These are phyloP conservation scores for Apteryx owenii DNA, from an alignment of 2,113 vertebrate genomes.

Conservation along the genomic window DNA sequence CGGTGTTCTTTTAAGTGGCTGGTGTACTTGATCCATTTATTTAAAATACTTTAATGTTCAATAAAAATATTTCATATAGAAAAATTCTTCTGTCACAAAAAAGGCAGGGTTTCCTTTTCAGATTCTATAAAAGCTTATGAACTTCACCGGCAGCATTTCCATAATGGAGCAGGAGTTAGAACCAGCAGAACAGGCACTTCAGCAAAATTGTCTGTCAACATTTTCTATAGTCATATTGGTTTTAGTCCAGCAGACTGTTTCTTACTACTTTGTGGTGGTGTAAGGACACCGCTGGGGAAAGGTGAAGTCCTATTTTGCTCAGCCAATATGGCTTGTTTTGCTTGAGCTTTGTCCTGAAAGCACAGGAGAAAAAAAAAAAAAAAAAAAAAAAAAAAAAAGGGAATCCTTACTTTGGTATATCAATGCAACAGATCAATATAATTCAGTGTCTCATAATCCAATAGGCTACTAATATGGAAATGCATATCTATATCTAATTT, in stretches of 20 bases:
- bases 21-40: constrained; percentile 77
- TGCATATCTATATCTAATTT: not conserved
- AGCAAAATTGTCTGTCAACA: constrained; percentile 27
- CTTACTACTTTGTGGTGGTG: constrained; percentile 92
- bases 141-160: constrained; percentile 51
- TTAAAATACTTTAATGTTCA: constrained; percentile 69
- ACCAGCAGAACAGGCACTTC: constrained; percentile 65
- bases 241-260: constrained; percentile 72
- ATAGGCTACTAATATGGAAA: not conserved
- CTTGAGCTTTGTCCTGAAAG: constrained; percentile 87
- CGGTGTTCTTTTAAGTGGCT: constrained; percentile 84
- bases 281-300: constrained; percentile 88
- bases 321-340: constrained; percentile 83
- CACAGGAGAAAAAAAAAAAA: not conserved
- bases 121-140: constrained; percentile 54
- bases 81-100: constrained; percentile 28
- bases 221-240: constrained; percentile 42
- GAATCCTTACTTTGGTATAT: not conserved
- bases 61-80: constrained; percentile 72
- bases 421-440: not conserved
- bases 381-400: not conserved
- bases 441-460: not conserved
- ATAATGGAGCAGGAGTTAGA: not conserved
- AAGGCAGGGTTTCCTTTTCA: constrained; percentile 34
- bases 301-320: constrained; percentile 81